phyloP scores from a whole-genome alignment of 2,888 invertebrate species.

The Noctua janthe region DNA sequence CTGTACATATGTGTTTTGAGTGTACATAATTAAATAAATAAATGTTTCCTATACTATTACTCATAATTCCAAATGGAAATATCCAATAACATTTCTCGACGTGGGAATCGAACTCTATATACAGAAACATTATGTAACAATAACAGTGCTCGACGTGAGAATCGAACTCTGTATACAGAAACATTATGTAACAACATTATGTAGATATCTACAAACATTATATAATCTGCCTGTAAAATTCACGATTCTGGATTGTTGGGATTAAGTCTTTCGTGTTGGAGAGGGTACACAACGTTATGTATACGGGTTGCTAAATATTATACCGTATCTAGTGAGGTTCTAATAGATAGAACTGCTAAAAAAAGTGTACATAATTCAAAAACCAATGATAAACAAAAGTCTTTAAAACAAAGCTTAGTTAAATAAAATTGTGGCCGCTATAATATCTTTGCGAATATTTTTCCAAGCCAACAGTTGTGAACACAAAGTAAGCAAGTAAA shows the following conservation, averaged over 20 bases:
- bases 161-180: background rate
- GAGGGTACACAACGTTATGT: background rate
- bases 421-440: constrained; percentile 13
- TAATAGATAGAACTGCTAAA: background rate
- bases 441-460: constrained; percentile 44
- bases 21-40: too few species aligned
- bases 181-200: background rate
- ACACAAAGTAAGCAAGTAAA: constrained; percentile 64
- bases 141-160: background rate
- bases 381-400: constrained; percentile 7
- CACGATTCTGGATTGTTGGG: background rate
- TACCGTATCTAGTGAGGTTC: background rate
- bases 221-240: background rate
- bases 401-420: constrained; percentile 27
- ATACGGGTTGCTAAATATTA: background rate
- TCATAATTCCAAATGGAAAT: background rate
- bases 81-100: background rate
- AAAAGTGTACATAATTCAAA: background rate
- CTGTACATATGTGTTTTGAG: too few species aligned
- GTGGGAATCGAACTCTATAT: background rate
- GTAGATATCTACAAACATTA: background rate
- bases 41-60: too few species aligned
- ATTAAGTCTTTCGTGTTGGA: background rate
- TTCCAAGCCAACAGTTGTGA: constrained; percentile 49
- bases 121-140: background rate